These are phyloP conservation scores for Aptenodytes patagonicus DNA, from an alignment of 2,113 vertebrate genomes.

Conservation along the genomic window DNA sequence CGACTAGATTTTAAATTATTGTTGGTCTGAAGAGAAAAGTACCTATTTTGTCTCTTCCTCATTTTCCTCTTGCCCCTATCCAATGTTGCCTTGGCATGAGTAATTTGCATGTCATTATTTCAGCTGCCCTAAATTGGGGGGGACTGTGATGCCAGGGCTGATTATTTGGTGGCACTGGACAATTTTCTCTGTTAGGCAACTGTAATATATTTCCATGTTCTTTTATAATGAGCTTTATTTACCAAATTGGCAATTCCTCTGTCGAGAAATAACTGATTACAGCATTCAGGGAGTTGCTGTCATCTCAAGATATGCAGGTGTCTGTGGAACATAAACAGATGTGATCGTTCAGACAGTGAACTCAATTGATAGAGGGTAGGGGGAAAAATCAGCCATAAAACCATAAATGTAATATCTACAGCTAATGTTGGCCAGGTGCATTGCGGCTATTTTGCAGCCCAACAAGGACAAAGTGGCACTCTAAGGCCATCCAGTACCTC, in stretches of 20 bases:
- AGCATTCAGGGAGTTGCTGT: constrained; percentile 68
- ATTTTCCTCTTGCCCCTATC: background rate
- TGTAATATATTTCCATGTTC: constrained; percentile 62
- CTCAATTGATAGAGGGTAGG: background rate
- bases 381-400: constrained; percentile 20
- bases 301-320: constrained; percentile 71
- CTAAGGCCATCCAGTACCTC: background rate
- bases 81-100: background rate
- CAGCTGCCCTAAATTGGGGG: background rate
- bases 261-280: constrained; percentile 74
- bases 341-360: constrained; percentile 61
- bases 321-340: constrained; percentile 70
- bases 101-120: constrained; percentile 46
- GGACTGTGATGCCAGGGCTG: constrained; percentile 13
- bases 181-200: constrained; percentile 66
- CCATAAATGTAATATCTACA: constrained; percentile 11
- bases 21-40: background rate
- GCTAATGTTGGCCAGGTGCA: constrained; percentile 25
- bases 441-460: background rate
- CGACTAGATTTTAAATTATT: background rate
- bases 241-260: constrained; percentile 75
- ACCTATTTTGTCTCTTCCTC: background rate
- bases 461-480: background rate
- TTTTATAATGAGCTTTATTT: constrained; percentile 74
- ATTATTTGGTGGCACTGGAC: constrained; percentile 38